Base-by-base conservation (phyloP, 2,888 invertebrate species). In the Hydropsyche betteni region DNA sequence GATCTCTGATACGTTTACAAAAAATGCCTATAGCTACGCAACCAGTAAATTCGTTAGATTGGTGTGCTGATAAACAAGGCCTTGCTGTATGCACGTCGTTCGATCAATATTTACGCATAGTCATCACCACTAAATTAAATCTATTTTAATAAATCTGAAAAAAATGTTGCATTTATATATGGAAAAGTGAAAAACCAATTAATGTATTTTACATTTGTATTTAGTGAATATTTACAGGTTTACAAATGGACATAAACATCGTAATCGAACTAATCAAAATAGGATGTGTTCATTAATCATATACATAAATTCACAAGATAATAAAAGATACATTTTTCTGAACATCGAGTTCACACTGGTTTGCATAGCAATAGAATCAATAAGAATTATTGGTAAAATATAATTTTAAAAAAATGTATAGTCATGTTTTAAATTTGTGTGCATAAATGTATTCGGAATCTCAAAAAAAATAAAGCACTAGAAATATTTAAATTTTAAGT, bases 61-160 rank as follows among this genome's bases (percentile, higher is more conserved):
- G 98, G 98, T 95, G 94, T 84, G 90, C 91, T 0, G 97, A 98
- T 83, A 97, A 97, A 83, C 85, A 90, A 64, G 98, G 98, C 0
- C 87, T 98, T 3, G 93, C 93, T 5, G 92, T 97, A 0, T 94
- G 95, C 82, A 94, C 96, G 1, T 90, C 97, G 0, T 97, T 98
- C 84, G 98, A 98, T 87, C 98, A 98, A 85, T 92, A 91, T 75
- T 85, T 98, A 5, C 88, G 98, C 52, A 91, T 98, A 4, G 84
- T 98, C 44, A 92, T 98, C 78, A 92, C 94, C 7, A 98, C 98
- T 0, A 97, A 95, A 85, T 88, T 98, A 6, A 94, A 94, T 84
- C 88, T 92, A 75, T 90, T 89, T 82, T 90, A 36, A 44, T 68
- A n/a, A 3, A 7, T 1, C 55, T 55, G 51, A 69, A 69, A 7